These are phyloP conservation scores for Schizopygopsis pylzovi DNA, from an alignment of 2,797 vertebrate species.

Conservation along the genomic window DNA sequence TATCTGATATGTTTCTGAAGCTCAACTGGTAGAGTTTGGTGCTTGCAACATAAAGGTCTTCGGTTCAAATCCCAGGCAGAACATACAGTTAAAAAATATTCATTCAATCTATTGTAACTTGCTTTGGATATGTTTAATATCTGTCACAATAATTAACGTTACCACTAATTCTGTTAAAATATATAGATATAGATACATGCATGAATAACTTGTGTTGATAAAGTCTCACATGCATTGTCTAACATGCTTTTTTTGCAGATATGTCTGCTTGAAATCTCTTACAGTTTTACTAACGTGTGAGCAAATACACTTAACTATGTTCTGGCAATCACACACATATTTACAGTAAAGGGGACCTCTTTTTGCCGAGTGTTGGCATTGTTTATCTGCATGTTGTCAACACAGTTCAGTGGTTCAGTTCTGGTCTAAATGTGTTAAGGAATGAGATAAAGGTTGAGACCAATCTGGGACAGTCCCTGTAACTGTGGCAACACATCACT, in stretches of 20 bases:
- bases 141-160: background rate
- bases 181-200: background rate
- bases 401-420: constrained; percentile 19
- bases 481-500: constrained; percentile 48
- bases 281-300: background rate
- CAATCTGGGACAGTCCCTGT: constrained; percentile 18
- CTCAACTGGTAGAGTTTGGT: background rate
- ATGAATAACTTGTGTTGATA: background rate
- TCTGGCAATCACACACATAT: constrained; percentile 5
- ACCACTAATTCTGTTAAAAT: background rate
- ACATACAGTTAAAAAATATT: background rate
- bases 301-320: constrained; percentile 10
- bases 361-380: background rate
- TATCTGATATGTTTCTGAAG: no score
- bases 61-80: background rate
- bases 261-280: background rate
- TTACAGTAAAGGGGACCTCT: background rate
- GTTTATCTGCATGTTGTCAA: background rate
- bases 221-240: background rate
- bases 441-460: constrained; percentile 34
- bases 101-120: no score
- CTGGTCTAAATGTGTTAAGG: constrained; percentile 36
- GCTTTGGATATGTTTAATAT: background rate
- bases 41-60: background rate
- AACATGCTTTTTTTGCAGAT: background rate